A percentile compares a stretch with the other conserved stretches of the same genome.
phyloP scores from a whole-genome alignment of 2,113 vertebrate genomes.

The Elephas maximus region DNA sequence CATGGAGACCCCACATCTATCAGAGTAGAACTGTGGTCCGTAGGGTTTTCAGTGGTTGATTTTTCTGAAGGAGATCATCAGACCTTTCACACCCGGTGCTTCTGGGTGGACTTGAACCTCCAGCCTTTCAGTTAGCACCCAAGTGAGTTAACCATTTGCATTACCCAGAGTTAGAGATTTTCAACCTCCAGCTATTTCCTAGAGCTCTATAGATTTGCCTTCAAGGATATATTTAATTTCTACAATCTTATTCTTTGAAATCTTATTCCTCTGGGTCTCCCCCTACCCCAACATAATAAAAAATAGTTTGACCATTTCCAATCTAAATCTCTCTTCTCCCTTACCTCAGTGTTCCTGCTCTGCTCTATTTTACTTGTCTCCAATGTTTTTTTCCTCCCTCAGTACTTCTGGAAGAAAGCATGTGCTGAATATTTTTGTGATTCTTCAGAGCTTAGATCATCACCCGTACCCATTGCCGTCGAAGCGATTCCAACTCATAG shows the following conservation, averaged over 20 bases:
- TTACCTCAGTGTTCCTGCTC: neutral
- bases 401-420: neutral
- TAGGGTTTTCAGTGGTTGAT: no score
- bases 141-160: no score
- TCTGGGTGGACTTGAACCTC: no score
- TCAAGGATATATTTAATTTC: neutral
- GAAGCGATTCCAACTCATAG: no score
- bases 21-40: no score
- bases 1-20: no score
- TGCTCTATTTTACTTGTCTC: neutral
- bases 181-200: neutral
- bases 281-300: neutral
- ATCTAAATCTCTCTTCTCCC: neutral
- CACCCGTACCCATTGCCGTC: no score
- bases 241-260: neutral
- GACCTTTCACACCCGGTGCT: no score
- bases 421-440: neutral
- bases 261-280: neutral
- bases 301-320: neutral
- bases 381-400: neutral
- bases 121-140: no score
- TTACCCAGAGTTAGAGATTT: neutral
- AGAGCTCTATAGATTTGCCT: neutral
- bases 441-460: neutral
- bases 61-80: no score